phyloP scores from a whole-genome alignment of 2,888 invertebrate genomes.

The Eupithecia exiguata region DNA sequence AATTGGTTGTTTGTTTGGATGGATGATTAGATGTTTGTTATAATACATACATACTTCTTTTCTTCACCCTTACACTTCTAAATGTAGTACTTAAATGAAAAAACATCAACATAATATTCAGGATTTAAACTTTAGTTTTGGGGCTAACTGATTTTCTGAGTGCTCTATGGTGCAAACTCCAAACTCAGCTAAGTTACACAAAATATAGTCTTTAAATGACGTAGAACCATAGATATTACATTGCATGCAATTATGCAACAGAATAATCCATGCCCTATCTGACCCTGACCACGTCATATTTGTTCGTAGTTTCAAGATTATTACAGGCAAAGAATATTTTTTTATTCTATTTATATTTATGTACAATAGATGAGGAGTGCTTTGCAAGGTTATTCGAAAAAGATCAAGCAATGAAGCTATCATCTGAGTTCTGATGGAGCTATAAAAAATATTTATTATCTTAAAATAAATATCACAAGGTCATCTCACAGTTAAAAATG shows the following conservation, averaged over 20 bases:
- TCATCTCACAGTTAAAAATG: not conserved
- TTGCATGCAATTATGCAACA: not conserved
- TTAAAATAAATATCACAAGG: not conserved
- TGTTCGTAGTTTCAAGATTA: not conserved
- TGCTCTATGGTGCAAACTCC: not conserved
- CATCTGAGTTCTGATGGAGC: not conserved
- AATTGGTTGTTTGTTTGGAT: not conserved
- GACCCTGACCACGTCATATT: not conserved
- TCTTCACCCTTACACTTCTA: no score
- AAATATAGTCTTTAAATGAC: not conserved
- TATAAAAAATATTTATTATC: conserved; percentile 7
- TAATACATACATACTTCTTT: no score
- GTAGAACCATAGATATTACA: not conserved
- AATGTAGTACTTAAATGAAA: no score
- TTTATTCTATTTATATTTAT: not conserved
- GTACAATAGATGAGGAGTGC: not conserved
- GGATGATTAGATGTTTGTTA: not conserved
- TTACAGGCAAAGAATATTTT: not conserved
- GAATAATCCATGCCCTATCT: not conserved
- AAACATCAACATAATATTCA: no score
- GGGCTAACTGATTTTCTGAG: not conserved
- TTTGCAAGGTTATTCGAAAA: not conserved
- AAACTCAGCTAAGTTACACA: not conserved
- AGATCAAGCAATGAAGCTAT: conserved; percentile 1
- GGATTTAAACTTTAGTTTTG: not conserved